Conservation (phyloP, 2,797 vertebrate species). For the Tenualosa thibaudeaui region DNA sequence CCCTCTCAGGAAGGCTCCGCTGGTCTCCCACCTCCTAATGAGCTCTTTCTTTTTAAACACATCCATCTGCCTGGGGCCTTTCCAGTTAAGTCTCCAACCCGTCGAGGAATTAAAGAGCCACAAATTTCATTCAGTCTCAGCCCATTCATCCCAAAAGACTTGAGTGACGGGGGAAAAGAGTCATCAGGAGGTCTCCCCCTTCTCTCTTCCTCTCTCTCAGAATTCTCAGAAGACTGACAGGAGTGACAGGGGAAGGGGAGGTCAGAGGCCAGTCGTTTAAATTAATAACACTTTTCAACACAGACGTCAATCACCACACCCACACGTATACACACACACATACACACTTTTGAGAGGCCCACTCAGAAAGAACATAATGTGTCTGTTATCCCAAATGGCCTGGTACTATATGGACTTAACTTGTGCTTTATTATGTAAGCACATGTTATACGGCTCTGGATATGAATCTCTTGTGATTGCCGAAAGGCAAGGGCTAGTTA, state of each 20-base stretch:
- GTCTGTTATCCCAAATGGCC: not conserved
- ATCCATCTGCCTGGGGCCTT: not conserved
- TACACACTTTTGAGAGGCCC: not conserved
- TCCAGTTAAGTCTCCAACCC: not conserved
- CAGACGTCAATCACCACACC: slow-evolving; percentile 1
- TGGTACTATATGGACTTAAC: not conserved
- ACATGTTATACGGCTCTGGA: not conserved
- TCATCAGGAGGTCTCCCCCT: not conserved
- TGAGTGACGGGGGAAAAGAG: no score
- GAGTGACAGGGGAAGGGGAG: not conserved
- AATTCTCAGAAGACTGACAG: not conserved
- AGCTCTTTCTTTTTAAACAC: not conserved
- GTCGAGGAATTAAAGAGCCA: not conserved
- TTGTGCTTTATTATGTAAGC: not conserved
- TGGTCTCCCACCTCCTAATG: no score
- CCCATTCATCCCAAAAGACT: no score
- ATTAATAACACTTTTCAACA: not conserved
- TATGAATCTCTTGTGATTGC: not conserved
- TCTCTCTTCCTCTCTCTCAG: not conserved
- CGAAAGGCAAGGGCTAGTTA: not conserved
- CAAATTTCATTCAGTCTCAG: not conserved
- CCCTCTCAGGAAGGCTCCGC: no score
- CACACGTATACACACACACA: slow-evolving; percentile 11
- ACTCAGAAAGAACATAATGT: not conserved
- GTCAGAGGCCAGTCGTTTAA: not conserved